Base-by-base conservation (phyloP, 2,888 invertebrate genomes). In the Osmoderma eremita region DNA sequence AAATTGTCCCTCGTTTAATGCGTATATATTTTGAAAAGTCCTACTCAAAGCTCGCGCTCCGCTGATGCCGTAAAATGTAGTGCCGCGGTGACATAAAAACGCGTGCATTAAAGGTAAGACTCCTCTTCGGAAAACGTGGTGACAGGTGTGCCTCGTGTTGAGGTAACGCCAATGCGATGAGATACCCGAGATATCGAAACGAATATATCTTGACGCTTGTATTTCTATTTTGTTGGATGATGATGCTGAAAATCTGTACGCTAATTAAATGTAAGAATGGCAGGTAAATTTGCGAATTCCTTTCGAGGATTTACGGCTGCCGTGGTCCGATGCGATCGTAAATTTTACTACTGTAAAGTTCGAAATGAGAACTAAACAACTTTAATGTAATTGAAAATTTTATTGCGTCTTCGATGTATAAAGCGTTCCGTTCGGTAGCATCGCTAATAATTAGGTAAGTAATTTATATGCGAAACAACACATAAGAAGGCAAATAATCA, bases 41-140 rank as follows among this genome's bases (percentile, higher is more conserved):
- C 53, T 22, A 17, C 22, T 58, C 58, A 58, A 45, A 58, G 58
- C 22, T 22, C 45, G 56, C 56, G 41, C 41, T 56, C 22, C 41
- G 42, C 30, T 30, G 30, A 30, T 42, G 45, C 24, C 24, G 24
- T 58, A 58, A 58, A 58, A 58, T 58, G 58, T 45, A 20, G 45
- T 42, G 45, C 58, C 58, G 58, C 45, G 12, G 45, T 58, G 58
- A 58, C 58, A 58, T 58, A 58, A 58, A 58, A 56, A 56, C 56
- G 56, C 22, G 42, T 13, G 56, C 56, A 56, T 45, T 58, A 58
- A 58, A 58, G 24, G 18, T 24, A 42, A 42, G 42, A 42, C 58
- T 22, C 13, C 58, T 42, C 42, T 24, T 24, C 17, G 41, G 41
- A 15, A 30, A 30, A 30, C 30, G 30, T 30, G 30, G 42, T 58